Evolutionary conservation across 2,888 invertebrate genomes (phyloP), one percentile per base, ranked within the genome.

Genomic region (Tridacna crocea): DNA sequence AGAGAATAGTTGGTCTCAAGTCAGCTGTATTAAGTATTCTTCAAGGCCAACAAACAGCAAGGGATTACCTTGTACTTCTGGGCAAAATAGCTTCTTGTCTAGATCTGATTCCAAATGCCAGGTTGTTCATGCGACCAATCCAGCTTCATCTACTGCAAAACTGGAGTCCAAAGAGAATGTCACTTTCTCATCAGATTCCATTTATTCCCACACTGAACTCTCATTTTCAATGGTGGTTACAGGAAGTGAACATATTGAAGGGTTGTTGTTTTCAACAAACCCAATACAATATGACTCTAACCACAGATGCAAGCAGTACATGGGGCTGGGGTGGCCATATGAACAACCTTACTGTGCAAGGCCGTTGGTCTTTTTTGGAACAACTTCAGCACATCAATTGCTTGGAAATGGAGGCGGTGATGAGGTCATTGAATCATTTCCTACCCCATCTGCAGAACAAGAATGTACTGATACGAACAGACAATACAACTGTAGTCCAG

Each of bases 401-500:
- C 4, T 47, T 70, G 47, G 48, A 72, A 51, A 36, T 72, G 47
- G 51, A 72, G 13, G 68, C 68, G 4, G 68, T 68, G 15, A 36
- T 68, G 10, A 8, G 6, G n/a, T 36, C 68, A 68, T 12, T 68
- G 3, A 15, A 24, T 17, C 68, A 68, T 36, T 68, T 68, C 22
- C 46, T 68, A 13, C 68, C 68, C 22, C 46, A 13, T 47, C 68
- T 68, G 19, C 27, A 26, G 19, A 68, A 68, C 22, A 15, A 36
- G n/a, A 36, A 36, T 36, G 46, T 36, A n/a, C 6, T 68, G 46
- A 36, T 75, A 13, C 27, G 66, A 22, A 55, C 68, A 48, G 68
- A 68, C 76, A 66, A 68, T 47, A 51, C 76, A 17, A 66, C 51
- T 55, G 68, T 66, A 27, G 48, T 66, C 22, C 76, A 68, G 27